Evolutionary conservation across 53 echinoderm and acorn worm species (phyloP), one percentile per base, ranked within the genome.

Genomic region (Hippasteria phrygiana): DNA sequence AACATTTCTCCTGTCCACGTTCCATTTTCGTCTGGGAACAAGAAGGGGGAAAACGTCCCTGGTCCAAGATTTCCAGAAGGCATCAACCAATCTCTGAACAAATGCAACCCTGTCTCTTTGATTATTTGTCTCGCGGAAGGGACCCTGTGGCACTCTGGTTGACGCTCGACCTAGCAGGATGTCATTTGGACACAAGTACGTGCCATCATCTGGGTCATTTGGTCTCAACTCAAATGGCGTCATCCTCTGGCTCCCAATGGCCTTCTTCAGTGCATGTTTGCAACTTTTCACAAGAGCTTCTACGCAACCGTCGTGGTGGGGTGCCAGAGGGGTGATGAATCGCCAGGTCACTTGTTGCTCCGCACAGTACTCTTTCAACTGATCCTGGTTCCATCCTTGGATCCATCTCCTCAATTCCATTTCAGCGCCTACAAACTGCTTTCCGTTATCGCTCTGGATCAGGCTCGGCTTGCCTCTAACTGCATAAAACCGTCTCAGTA

Each of bases 71-170:
- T 76, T 75, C 88, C 88, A 88, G 26, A 88, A 88, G 13, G 78
- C 9, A 65, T 62, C 38, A 6, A 88, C 75, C 9, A 88, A 5
- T 46, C 17, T 65, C 36, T 88, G 89, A 1, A 88, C 77, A 26
- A 78, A 78, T 47, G 36, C 89, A 24, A 62, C 67, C 7, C 89
- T 36, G 12, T 77, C 34, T 14, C 89, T 55, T 8, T 92, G 92
- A 43, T 94, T 91, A 16, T 73, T 80, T 20, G 89, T 73, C 87
- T 66, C 59, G 0, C 67, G 62, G 43, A 94, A 94, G 1, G 92
- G 94, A 24, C 92, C 89, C 24, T 92, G 94, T 29, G 94, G 92
- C 17, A 94, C 82, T 31, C 76, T 71, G 33, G 78, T 73, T 8
- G 87, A 90, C 4, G 93, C 77, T 38, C 91, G 87, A 10, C 89